Conservation (phyloP, 2,888 invertebrate genomes). For the Cheilosia soror region DNA sequence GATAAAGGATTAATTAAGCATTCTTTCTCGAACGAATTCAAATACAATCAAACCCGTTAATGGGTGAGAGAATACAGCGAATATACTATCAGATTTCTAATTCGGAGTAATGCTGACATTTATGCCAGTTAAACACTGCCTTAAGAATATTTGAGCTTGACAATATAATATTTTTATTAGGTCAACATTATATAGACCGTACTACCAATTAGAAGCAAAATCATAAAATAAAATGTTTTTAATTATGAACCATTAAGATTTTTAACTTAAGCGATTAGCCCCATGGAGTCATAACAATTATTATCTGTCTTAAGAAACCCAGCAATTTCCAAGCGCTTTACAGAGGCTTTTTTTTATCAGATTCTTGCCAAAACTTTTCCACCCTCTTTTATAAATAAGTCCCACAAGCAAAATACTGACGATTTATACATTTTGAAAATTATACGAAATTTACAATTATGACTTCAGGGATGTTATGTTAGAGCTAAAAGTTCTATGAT, state of each 20-base stretch:
- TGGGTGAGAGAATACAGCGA: too few species aligned
- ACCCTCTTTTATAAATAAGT: conserved; percentile 30
- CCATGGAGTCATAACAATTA: conserved; percentile 9
- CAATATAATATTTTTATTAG: too few species aligned
- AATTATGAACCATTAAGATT: neutral
- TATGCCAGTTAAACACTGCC: too few species aligned
- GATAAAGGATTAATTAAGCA: too few species aligned
- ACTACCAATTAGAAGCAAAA: neutral
- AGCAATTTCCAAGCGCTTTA: neutral
- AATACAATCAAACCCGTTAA: too few species aligned
- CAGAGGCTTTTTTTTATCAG: neutral
- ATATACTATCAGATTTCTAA: too few species aligned
- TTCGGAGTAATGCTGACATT: too few species aligned
- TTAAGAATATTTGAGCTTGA: too few species aligned
- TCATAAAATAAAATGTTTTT: neutral
- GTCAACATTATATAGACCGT: too few species aligned
- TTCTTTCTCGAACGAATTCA: too few species aligned
- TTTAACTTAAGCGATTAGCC: conserved; percentile 6
- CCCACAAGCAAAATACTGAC: conserved; percentile 45
- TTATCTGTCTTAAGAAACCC: neutral
- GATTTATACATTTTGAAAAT: conserved; percentile 43
- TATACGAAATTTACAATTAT: conserved; percentile 42
- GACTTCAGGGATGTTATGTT: conserved; percentile 45
- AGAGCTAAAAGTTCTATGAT: conserved; percentile 29
- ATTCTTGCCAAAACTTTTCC: conserved; percentile 4